Evolutionary conservation across 1,140 invertebrate genomes (phyloP).

Genomic region (Aleiodes sp.): DNA sequence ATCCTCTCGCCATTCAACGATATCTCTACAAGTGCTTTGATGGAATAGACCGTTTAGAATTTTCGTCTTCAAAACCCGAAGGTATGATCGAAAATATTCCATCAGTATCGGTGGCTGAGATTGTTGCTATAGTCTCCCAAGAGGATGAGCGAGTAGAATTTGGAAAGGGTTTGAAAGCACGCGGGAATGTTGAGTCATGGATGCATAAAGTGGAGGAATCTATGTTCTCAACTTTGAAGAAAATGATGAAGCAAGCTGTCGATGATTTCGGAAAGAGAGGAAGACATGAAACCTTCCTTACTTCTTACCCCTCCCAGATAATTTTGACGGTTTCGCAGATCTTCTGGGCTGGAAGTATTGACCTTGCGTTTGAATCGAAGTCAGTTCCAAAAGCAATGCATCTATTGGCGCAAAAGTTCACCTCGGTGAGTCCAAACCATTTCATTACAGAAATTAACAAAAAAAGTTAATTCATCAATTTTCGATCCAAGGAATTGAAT

Average conservation of each 20-base stretch:
- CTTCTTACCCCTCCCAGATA: slow-evolving; percentile 71
- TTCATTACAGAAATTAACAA: background rate
- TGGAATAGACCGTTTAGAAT: slow-evolving; percentile 82
- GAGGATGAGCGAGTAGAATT: slow-evolving; percentile 83
- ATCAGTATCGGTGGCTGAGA: slow-evolving; percentile 77
- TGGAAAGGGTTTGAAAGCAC: slow-evolving; percentile 83
- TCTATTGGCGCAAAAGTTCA: slow-evolving; percentile 76
- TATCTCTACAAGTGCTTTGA: slow-evolving; percentile 92
- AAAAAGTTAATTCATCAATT: slow-evolving; percentile 5
- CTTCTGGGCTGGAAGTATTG: slow-evolving; percentile 84
- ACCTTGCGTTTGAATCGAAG: slow-evolving; percentile 72
- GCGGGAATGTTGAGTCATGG: slow-evolving; percentile 91
- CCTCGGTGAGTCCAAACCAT: slow-evolving; percentile 51
- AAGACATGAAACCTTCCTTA: slow-evolving; percentile 74
- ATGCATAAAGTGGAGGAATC: slow-evolving; percentile 85
- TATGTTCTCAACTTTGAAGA: slow-evolving; percentile 81
- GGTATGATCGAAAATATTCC: slow-evolving; percentile 48
- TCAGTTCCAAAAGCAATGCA: slow-evolving; percentile 66
- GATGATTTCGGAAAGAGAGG: slow-evolving; percentile 69
- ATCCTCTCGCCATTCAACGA: slow-evolving; percentile 87
- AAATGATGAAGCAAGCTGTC: slow-evolving; percentile 77
- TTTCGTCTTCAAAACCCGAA: slow-evolving; percentile 61
- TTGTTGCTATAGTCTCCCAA: slow-evolving; percentile 86
- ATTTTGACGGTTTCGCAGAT: slow-evolving; percentile 86
- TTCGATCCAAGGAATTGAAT: slow-evolving; percentile 73